Conservation (phyloP, 2,888 invertebrate species). For the Vandiemenella viatica region DNA sequence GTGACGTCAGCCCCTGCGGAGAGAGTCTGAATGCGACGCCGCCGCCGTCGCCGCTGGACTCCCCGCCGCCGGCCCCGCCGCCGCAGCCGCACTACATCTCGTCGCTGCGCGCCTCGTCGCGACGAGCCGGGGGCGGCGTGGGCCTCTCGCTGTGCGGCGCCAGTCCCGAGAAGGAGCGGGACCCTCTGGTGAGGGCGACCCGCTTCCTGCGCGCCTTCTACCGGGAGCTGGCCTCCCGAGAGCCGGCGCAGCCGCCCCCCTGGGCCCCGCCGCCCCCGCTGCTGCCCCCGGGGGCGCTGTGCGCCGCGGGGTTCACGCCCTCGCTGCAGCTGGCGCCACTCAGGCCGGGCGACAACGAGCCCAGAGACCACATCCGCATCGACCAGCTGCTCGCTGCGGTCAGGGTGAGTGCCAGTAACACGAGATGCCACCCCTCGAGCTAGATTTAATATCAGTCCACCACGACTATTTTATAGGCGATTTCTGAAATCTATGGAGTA, state of each 20-base stretch:
- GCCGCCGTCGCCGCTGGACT: constrained; percentile 10
- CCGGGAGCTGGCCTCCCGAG: constrained; percentile 32
- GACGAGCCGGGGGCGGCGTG: constrained; percentile 17
- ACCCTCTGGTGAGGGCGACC: constrained; percentile 23
- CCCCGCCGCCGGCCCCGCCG: constrained; percentile 21
- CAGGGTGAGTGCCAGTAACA: constrained; percentile 30
- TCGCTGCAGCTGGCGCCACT: constrained; percentile 30
- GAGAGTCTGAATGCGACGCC: constrained; percentile 9
- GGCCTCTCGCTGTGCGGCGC: too few species aligned
- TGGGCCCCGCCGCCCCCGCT: constrained; percentile 34
- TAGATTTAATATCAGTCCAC: constrained; percentile 1
- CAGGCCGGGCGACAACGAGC: constrained; percentile 19
- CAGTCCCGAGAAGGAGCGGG: constrained; percentile 18
- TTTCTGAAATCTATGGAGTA: too few species aligned
- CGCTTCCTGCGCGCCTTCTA: constrained; percentile 34
- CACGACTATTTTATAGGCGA: constrained; percentile 5
- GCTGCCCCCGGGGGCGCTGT: constrained; percentile 32
- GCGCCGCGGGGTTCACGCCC: constrained; percentile 36
- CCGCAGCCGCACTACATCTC: constrained; percentile 28
- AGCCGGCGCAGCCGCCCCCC: constrained; percentile 31
- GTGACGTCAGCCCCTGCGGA: constrained; percentile 9
- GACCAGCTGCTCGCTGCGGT: constrained; percentile 35
- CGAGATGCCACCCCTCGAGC: too few species aligned
- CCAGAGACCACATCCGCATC: constrained; percentile 27
- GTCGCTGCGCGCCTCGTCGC: constrained; percentile 26